phyloP scores from a whole-genome alignment of 2,888 invertebrate genomes.

The Agrilus biguttatus region DNA sequence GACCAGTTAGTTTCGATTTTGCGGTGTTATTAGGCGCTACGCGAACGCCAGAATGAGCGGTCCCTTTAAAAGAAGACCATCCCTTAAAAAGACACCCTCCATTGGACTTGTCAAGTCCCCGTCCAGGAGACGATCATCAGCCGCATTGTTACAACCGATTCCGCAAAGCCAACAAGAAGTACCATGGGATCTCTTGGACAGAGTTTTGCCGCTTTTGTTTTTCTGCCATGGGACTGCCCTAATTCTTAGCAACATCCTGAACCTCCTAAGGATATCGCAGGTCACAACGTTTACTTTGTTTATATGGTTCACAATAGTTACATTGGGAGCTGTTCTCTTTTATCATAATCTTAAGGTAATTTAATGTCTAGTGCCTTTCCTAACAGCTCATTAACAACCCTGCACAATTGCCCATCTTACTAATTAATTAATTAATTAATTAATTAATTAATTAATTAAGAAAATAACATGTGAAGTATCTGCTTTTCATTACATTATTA shows the following conservation, averaged over 20 bases:
- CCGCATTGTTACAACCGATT: conserved; percentile 40
- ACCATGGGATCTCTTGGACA: conserved; percentile 54
- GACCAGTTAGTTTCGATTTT: too few relatives aligned
- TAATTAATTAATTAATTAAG: too few relatives aligned
- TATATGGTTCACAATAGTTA: conserved; percentile 59
- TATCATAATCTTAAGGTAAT: conserved; percentile 75
- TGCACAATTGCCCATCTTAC: too few relatives aligned
- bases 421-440: too few relatives aligned
- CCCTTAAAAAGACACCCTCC: conserved; percentile 25
- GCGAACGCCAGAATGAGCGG: conserved; percentile 22
- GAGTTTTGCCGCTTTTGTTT: conserved; percentile 61
- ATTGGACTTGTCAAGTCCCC: conserved; percentile 32
- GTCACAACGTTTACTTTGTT: conserved; percentile 67
- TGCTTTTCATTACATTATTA: too few relatives aligned
- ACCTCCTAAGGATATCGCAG: conserved; percentile 57
- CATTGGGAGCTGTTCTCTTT: conserved; percentile 62
- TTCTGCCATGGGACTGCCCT: conserved; percentile 71
- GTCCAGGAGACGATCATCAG: conserved; percentile 23
- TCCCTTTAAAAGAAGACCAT: conserved; percentile 28
- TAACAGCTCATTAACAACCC: too few relatives aligned
- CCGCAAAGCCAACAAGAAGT: conserved; percentile 45
- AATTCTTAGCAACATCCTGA: conserved; percentile 55
- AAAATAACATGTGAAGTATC: too few relatives aligned
- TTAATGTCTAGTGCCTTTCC: conserved; percentile 5
- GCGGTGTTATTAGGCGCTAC: too few relatives aligned